A percentile compares a stretch with the other conserved stretches of the same genome.
Evolutionary conservation across 1,140 invertebrate genomes (phyloP).

Genomic region (Polypedilum vanderplanki): DNA sequence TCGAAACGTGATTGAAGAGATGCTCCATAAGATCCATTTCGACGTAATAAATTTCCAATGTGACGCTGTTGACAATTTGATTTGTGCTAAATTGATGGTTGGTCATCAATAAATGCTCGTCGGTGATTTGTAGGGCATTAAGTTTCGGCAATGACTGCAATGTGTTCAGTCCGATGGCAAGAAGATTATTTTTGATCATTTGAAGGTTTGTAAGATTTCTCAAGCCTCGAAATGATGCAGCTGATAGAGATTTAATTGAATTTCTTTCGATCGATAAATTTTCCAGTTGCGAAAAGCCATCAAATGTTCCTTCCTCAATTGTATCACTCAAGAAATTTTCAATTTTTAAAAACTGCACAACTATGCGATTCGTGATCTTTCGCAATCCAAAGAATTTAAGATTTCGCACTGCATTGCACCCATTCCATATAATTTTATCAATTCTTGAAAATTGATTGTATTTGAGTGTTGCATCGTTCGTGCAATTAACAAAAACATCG

Average conservation of each 20-base stretch:
- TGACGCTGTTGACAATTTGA: constrained; percentile 14
- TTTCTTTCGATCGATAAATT: neutral
- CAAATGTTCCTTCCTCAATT: neutral
- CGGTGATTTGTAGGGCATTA: neutral
- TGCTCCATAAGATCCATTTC: constrained; percentile 24
- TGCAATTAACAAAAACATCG: constrained; percentile 12
- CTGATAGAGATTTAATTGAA: neutral
- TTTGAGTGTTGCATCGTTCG: neutral
- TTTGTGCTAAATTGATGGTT: constrained; percentile 1
- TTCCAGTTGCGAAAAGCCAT: neutral
- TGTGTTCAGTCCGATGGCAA: neutral
- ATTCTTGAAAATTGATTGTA: constrained; percentile 23
- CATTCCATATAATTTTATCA: constrained; percentile 13
- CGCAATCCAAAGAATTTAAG: neutral
- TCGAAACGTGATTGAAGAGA: neutral
- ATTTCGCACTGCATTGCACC: neutral
- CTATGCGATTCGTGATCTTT: neutral
- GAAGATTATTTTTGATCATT: neutral
- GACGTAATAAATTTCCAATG: neutral
- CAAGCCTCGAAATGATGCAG: neutral
- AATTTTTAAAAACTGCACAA: neutral
- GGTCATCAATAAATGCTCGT: neutral
- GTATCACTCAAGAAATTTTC: neutral
- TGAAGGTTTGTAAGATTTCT: neutral
- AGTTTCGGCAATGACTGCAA: neutral